These are phyloP conservation scores for Coendou prehensilis DNA, from an alignment of 2,797 vertebrate species.

Conservation along the genomic window DNA sequence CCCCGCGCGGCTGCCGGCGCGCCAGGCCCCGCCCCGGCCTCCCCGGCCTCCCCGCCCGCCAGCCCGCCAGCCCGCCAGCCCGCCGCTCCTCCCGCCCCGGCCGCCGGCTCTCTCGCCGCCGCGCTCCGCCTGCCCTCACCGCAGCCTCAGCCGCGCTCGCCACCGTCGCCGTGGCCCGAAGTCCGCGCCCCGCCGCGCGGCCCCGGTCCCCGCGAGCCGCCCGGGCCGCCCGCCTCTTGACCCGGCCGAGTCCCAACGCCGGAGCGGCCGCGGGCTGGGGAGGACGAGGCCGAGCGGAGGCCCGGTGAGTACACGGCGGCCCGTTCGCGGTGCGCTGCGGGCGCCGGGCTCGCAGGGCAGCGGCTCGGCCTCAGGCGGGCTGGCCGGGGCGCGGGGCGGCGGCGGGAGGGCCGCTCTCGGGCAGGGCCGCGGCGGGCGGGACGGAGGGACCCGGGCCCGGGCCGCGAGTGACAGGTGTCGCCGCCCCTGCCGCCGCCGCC, in stretches of 20 bases:
- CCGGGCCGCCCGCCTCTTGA: not conserved
- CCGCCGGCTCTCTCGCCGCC: not conserved
- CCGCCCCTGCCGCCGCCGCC: not conserved
- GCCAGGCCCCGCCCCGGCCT: slow-evolving; percentile 68
- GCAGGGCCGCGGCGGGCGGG: not conserved
- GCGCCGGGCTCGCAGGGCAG: not conserved
- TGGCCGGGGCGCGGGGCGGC: not conserved
- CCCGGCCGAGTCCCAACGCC: slow-evolving; percentile 68
- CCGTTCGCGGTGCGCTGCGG: not conserved
- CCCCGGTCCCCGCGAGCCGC: not conserved
- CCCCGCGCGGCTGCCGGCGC: slow-evolving; percentile 58
- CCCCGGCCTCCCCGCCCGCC: slow-evolving; percentile 40
- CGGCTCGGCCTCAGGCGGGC: not conserved
- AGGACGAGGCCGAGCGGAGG: slow-evolving; percentile 43
- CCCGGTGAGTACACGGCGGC: slow-evolving; percentile 75
- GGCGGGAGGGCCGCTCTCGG: not conserved
- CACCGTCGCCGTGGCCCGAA: not conserved
- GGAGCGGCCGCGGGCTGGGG: slow-evolving; percentile 54
- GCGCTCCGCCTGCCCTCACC: slow-evolving; percentile 29
- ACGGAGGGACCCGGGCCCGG: not conserved
- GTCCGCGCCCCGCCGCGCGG: not conserved
- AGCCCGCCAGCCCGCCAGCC: slow-evolving; percentile 47
- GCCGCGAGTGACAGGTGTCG: slow-evolving; percentile 79
- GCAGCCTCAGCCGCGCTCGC: slow-evolving; percentile 30
- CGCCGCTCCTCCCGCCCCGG: not conserved